phyloP scores from a whole-genome alignment of 2,797 vertebrate species.

The Gymnodraco acuticeps region DNA sequence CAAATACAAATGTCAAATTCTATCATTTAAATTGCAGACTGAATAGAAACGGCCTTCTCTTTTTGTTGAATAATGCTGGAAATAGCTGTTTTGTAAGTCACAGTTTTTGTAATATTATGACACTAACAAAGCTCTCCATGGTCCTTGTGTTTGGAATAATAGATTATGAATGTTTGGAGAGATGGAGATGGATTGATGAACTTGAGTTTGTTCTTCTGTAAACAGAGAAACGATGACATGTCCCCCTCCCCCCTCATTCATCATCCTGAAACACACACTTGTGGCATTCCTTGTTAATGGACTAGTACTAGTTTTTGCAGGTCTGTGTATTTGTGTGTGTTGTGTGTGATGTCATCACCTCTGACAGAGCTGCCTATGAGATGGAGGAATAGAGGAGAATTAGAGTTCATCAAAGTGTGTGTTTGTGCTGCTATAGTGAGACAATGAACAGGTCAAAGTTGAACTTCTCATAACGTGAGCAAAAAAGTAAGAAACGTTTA shows the following conservation, averaged over 20 bases:
- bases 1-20: neutral
- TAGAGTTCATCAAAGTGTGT: conserved; percentile 35
- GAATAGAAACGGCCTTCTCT: too few relatives aligned
- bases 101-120: neutral
- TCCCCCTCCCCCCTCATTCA: conserved; percentile 19
- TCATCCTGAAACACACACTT: conserved; percentile 13
- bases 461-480: conserved; percentile 16
- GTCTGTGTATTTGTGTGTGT: conserved; percentile 27
- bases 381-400: conserved; percentile 64
- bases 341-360: conserved; percentile 46
- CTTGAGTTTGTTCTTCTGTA: conserved; percentile 6
- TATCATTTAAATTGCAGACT: neutral
- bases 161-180: neutral
- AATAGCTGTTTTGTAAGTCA: neutral
- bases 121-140: neutral
- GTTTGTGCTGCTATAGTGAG: neutral
- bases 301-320: conserved; percentile 9
- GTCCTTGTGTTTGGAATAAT: neutral
- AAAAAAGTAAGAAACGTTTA: neutral
- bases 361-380: conserved; percentile 46
- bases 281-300: conserved; percentile 42
- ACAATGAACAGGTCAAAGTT: conserved; percentile 6
- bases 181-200: conserved; percentile 26
- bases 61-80: neutral
- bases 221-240: conserved; percentile 1